Conservation (phyloP, 2,888 invertebrate genomes). For the Luperina nickerlii region DNA sequence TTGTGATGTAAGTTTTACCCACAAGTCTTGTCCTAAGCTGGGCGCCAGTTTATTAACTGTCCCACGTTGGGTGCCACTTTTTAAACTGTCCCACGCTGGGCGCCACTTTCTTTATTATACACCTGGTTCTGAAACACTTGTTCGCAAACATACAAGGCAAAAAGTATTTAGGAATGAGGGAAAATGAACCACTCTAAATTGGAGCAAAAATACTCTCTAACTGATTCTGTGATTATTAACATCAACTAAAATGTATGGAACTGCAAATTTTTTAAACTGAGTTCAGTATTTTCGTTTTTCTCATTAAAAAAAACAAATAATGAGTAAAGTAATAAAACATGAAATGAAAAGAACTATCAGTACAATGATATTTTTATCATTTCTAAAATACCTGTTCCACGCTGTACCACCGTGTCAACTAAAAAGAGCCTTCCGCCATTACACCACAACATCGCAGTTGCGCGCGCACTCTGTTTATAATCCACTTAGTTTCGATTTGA, state of each 20-base stretch:
- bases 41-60: neutral
- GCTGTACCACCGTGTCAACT: conserved; percentile 38
- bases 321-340: no score
- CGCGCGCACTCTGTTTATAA: conserved; percentile 88
- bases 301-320: neutral
- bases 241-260: no score
- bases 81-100: neutral
- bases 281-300: neutral
- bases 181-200: neutral
- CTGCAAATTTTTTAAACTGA: neutral
- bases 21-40: neutral
- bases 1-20: neutral
- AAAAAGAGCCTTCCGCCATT: conserved; percentile 77
- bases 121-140: neutral
- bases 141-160: neutral
- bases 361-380: conserved; percentile 1
- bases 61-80: conserved; percentile 1
- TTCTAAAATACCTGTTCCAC: neutral
- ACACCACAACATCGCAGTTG: conserved; percentile 74
- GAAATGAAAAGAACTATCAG: neutral
- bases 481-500: conserved; percentile 81
- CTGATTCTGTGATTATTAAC: neutral
- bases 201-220: neutral
- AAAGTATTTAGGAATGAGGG: neutral
- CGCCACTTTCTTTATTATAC: neutral